Evolutionary conservation across 2,113 vertebrate genomes (phyloP), one percentile per base, ranked within the genome.

Genomic region (Apistogramma diplotaenia): DNA sequence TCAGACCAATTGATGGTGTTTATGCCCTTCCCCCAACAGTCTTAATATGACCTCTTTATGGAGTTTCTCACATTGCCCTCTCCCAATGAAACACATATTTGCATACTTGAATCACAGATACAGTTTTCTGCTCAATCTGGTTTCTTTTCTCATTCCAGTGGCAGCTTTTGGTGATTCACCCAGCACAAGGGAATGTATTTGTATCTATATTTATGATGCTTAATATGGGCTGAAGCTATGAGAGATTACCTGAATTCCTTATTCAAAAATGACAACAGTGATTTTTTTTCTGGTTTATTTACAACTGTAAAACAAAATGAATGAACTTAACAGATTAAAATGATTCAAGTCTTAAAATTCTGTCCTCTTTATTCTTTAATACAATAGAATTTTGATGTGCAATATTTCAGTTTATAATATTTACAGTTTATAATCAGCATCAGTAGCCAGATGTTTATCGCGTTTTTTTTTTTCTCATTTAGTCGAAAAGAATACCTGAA

Each of bases 181-280:
- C 60, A 77, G 59, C 71, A 37, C 57, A 65, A 79, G 40, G 89
- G 87, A 93, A 90, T 90, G 90, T 93, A 90, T 82, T 87, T 90
- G 49, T 81, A 81, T 76, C 11, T 3, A 85, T 88, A 88, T 91
- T 82, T 85, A 83, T 84, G 74, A 16, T 62, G 62, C 70, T 79
- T 75, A 54, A 76, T 60, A 8, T 78, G 21, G 37, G 71, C 12
- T 51, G 62, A 79, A 43, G 53, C 56, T 84, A 59, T 29, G 37
- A 81, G 74, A 87, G 56, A 88, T 89, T 82, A 81, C 13, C 2
- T 8, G 10, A 62, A 55, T 43, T 54, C 21, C 12, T 7, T 37
- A 86, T 13, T 13, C 27, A 35, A 61, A 86, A 74, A 81, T 25
- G 25, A 23, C 23, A 37, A 70, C 40, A 37, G 27, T 43, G 31